These are phyloP conservation scores for Minunthozetes semirufus DNA, from an alignment of 2,888 invertebrate genomes.

Conservation along the genomic window DNA sequence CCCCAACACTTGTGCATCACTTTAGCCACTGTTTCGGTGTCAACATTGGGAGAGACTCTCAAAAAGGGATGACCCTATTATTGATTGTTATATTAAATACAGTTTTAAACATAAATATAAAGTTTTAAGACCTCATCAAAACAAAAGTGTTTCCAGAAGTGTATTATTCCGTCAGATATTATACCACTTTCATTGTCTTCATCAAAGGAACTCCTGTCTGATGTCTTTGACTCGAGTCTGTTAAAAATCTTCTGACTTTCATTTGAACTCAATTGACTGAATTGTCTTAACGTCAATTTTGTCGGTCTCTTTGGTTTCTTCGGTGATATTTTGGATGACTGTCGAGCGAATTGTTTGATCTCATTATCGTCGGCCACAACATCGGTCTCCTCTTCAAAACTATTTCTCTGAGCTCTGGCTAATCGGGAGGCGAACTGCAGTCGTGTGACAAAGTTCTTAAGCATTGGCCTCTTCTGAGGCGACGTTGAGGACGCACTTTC, in stretches of 20 bases:
- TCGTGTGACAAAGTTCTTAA: background rate
- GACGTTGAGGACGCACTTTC: background rate
- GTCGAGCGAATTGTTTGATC: background rate
- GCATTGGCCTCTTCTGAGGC: background rate
- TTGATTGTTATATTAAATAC: background rate
- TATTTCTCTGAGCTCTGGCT: background rate
- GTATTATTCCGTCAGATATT: constrained; percentile 24
- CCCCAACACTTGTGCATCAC: constrained; percentile 41
- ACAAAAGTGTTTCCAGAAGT: constrained; percentile 30
- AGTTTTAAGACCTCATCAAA: constrained; percentile 28
- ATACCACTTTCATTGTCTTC: constrained; percentile 5
- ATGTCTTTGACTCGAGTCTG: background rate
- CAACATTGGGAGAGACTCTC: constrained; percentile 38
- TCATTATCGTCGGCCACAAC: constrained; percentile 24
- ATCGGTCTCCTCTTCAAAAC: constrained; percentile 17
- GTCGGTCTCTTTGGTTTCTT: background rate
- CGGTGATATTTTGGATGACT: background rate
- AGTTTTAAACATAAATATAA: background rate
- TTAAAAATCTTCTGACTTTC: background rate
- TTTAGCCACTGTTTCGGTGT: constrained; percentile 40
- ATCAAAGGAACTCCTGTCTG: background rate
- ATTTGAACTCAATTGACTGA: background rate
- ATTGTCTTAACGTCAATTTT: constrained; percentile 11
- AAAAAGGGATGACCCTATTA: constrained; percentile 42
- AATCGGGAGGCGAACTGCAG: constrained; percentile 2